Conservation (phyloP, 2,888 invertebrate species). For the Saturnia pavonia region DNA sequence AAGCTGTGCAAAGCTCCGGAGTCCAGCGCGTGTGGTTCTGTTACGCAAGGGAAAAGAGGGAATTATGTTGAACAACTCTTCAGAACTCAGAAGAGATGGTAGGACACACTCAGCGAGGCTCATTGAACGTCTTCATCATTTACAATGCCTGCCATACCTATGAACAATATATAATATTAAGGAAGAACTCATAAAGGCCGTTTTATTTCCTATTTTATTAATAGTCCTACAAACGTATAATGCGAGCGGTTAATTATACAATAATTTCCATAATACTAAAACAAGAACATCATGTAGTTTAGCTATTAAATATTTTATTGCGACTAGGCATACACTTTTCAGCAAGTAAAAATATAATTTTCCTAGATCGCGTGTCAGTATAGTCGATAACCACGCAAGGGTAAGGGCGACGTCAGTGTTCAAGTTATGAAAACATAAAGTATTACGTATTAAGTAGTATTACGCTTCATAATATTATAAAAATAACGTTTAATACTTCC, state of each 20-base stretch:
- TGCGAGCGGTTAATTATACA: conserved; percentile 24
- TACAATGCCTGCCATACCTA: too few species aligned
- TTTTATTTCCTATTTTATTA: neutral
- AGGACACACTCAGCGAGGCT: too few species aligned
- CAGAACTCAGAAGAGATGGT: too few species aligned
- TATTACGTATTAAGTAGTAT: neutral
- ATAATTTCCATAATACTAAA: conserved; percentile 41
- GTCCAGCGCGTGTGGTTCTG: too few species aligned
- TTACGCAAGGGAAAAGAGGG: too few species aligned
- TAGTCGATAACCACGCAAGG: conserved; percentile 49
- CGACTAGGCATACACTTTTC: conserved; percentile 41
- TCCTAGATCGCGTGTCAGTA: conserved; percentile 54
- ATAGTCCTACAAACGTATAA: neutral
- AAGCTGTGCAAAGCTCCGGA: too few species aligned
- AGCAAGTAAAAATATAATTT: conserved; percentile 54
- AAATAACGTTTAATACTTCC: too few species aligned
- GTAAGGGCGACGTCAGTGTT: conserved; percentile 17
- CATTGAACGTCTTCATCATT: too few species aligned
- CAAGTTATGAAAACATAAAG: neutral
- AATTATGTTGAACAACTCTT: too few species aligned
- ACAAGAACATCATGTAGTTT: conserved; percentile 45
- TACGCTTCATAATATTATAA: neutral
- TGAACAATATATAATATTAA: too few species aligned
- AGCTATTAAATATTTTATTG: conserved; percentile 50
- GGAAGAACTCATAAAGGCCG: neutral